Evolutionary conservation across 2,888 invertebrate species (phyloP).

Genomic region (Tanytarsus gracilentus): DNA sequence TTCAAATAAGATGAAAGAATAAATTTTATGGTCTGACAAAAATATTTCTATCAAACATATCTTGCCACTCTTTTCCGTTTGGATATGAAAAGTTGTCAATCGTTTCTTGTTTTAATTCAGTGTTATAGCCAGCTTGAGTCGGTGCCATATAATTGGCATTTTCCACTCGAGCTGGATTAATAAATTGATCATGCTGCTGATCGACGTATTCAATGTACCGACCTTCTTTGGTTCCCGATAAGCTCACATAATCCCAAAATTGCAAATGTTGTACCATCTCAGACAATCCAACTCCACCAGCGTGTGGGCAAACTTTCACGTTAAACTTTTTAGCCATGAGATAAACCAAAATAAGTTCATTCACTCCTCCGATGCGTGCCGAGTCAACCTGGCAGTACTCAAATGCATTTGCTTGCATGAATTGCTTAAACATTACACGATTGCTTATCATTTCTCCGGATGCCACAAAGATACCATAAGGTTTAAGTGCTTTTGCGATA

Average conservation of each 20-base stretch:
- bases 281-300: conserved; percentile 81
- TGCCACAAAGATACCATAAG: conserved; percentile 63
- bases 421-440: conserved; percentile 85
- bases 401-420: conserved; percentile 68
- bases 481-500: conserved; percentile 62
- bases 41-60: conserved; percentile 52
- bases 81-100: conserved; percentile 66
- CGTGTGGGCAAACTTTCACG: conserved; percentile 88
- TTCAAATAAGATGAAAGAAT: too few relatives aligned
- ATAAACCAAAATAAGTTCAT: conserved; percentile 78
- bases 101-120: conserved; percentile 61
- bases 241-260: conserved; percentile 73
- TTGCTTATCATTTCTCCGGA: conserved; percentile 91
- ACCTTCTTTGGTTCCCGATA: conserved; percentile 61
- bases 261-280: conserved; percentile 91
- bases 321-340: conserved; percentile 79
- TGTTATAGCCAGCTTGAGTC: conserved; percentile 70
- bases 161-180: conserved; percentile 58
- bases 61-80: conserved; percentile 65
- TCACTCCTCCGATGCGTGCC: conserved; percentile 77
- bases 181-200: conserved; percentile 84
- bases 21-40: conserved; percentile 44
- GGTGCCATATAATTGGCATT: conserved; percentile 68
- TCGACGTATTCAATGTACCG: conserved; percentile 79
- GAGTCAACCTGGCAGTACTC: conserved; percentile 87